A percentile compares a stretch with the other conserved stretches of the same genome.
phyloP scores from a whole-genome alignment of 2,888 invertebrate genomes.

The Eupeodes luniger region DNA sequence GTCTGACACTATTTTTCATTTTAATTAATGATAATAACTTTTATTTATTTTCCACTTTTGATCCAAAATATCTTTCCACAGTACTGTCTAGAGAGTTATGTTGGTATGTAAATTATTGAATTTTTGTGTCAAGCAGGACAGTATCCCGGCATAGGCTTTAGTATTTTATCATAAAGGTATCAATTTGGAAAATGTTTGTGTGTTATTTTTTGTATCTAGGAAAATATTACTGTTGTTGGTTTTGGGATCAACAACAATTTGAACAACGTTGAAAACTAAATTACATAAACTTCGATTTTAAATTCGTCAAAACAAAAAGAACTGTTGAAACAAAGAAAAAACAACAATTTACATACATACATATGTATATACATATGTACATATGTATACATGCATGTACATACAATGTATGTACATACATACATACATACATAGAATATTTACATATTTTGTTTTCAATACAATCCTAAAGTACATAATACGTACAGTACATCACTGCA shows the following conservation, averaged over 20 bases:
- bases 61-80: neutral
- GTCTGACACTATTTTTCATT: too few species aligned
- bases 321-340: neutral
- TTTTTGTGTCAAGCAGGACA: conserved; percentile 67
- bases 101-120: conserved; percentile 53
- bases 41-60: neutral
- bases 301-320: conserved; percentile 13
- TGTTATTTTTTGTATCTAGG: neutral
- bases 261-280: conserved; percentile 16
- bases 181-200: conserved; percentile 50
- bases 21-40: too few species aligned
- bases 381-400: too few species aligned
- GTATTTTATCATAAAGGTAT: conserved; percentile 65
- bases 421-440: too few species aligned
- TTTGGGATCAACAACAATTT: conserved; percentile 22
- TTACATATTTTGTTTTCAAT: conserved; percentile 19
- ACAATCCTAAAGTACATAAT: neutral
- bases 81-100: neutral
- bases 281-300: conserved; percentile 49
- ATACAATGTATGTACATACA: too few species aligned
- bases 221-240: conserved; percentile 42
- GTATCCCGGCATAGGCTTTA: conserved; percentile 46
- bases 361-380: too few species aligned
- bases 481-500: neutral
- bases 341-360: neutral